Base-by-base conservation (phyloP, 2,888 invertebrate species). In the Caenorhabditis plicata region DNA sequence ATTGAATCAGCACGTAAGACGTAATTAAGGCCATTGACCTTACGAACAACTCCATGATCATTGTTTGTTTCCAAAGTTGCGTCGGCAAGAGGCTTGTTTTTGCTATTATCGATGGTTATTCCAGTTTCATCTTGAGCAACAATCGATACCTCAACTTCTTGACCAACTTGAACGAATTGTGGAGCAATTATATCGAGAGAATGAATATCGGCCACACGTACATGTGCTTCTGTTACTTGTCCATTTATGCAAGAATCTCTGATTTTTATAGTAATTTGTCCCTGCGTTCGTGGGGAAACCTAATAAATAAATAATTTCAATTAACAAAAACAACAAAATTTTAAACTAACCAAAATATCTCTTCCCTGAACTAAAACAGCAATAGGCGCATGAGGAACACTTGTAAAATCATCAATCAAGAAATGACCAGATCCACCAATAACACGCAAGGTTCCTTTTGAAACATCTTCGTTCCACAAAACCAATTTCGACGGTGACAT, bases 361-460 rank as follows among this genome's bases (percentile, higher is more conserved):
- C n/a, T n/a, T n/a, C n/a, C n/a, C n/a, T n/a, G n/a, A n/a, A n/a
- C n/a, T n/a, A n/a, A n/a, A n/a, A n/a, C n/a, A n/a, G n/a, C n/a
- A n/a, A n/a, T n/a, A n/a, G n/a, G n/a, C n/a, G n/a, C n/a, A n/a
- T n/a, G n/a, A n/a, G n/a, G n/a, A n/a, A n/a, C n/a, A n/a, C n/a
- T n/a, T n/a, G n/a, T n/a, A n/a, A n/a, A n/a, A 39, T 55, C 51
- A 13, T 70, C 71, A 11, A 75, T 35, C n/a, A 46, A 42, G 40
- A 74, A 76, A 42, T 74, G 68, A 17, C 76, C 76, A n/a, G 74
- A 74, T 26, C 76, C 76, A 8, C 75, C 75, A n/a, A 32, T 13
- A 17, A 76, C 29, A 8, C 43, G 23, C 29, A 75, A 45, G 9
- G 50, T 44, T 29, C 63, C 68, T 15, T 53, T 58, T 4, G 60